Evolutionary conservation across 2,113 vertebrate species (phyloP).

Genomic region (Etheostoma cragini): DNA sequence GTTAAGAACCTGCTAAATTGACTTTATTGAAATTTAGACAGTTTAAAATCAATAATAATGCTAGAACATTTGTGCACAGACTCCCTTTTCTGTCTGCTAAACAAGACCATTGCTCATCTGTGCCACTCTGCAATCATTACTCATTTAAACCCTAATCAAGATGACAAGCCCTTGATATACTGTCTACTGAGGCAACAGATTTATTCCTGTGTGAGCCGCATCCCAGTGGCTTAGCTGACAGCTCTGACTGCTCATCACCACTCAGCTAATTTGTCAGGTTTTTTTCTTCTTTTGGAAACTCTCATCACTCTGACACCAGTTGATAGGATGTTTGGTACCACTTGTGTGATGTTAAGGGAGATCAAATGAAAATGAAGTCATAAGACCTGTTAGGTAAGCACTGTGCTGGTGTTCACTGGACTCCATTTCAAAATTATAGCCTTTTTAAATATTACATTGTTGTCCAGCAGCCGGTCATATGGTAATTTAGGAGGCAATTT

Average conservation of each 20-base stretch:
- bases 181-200: constrained; percentile 24
- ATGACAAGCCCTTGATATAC: constrained; percentile 6
- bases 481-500: no score
- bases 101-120: not conserved
- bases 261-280: constrained; percentile 68
- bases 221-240: constrained; percentile 77
- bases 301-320: constrained; percentile 63
- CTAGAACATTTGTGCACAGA: not conserved
- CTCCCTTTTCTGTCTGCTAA: not conserved
- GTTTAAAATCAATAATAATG: not conserved
- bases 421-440: no score
- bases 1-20: not conserved
- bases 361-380: not conserved
- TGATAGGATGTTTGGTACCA: constrained; percentile 35
- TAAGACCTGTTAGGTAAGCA: no score
- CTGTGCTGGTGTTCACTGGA: no score
- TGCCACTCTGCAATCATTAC: constrained; percentile 14
- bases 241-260: constrained; percentile 62
- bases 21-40: not conserved
- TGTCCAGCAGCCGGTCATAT: no score
- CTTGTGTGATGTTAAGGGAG: constrained; percentile 15
- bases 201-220: constrained; percentile 49
- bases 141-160: constrained; percentile 49
- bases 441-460: no score
- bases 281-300: constrained; percentile 66